Conservation (phyloP, 1,140 invertebrate species). For the Gryon sp. region DNA sequence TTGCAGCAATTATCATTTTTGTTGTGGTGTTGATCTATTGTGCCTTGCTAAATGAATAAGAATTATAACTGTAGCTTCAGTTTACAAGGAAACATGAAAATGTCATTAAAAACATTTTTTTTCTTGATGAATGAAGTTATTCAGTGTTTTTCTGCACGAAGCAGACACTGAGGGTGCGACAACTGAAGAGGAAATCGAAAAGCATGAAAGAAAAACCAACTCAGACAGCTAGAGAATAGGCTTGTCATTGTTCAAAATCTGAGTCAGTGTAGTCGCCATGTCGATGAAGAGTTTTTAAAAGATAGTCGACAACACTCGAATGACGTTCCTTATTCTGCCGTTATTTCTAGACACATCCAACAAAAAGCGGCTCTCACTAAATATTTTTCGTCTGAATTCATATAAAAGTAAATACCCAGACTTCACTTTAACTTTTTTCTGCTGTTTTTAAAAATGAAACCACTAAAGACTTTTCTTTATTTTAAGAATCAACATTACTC, state of each 20-base stretch:
- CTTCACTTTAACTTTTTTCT: too few relatives aligned
- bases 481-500: too few relatives aligned
- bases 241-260: constrained; percentile 50
- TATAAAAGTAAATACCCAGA: constrained; percentile 32
- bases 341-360: constrained; percentile 6
- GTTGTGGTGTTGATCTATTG: too few relatives aligned
- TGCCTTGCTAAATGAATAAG: too few relatives aligned
- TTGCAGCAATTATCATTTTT: too few relatives aligned
- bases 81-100: too few relatives aligned
- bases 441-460: too few relatives aligned
- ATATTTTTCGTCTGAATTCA: constrained; percentile 25
- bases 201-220: constrained; percentile 39
- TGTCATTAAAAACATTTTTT: too few relatives aligned
- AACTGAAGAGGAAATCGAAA: constrained; percentile 43
- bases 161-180: background rate
- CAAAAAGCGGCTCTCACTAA: constrained; percentile 20
- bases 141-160: background rate
- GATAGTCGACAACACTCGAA: constrained; percentile 41
- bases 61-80: too few relatives aligned
- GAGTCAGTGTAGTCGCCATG: constrained; percentile 26
- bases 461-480: too few relatives aligned
- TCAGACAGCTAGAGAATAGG: constrained; percentile 41
- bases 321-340: constrained; percentile 11
- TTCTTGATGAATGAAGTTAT: background rate
- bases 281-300: constrained; percentile 53